These are phyloP conservation scores for Brachyhypopomus gauderio DNA, from an alignment of 2,113 vertebrate genomes.

Conservation along the genomic window DNA sequence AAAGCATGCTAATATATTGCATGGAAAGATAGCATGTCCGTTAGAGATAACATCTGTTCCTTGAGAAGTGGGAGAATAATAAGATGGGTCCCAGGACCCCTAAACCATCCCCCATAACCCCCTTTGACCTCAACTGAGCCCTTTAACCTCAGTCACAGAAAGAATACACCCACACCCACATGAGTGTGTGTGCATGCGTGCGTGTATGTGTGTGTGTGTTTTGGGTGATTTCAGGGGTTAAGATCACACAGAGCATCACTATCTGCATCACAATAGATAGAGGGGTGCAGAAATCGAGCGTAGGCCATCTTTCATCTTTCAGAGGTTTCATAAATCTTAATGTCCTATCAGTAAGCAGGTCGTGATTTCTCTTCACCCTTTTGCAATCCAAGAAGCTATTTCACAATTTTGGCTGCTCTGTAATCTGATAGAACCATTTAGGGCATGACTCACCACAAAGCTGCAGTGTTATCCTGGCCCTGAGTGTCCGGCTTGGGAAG, in stretches of 20 bases:
- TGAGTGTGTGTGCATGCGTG: background rate
- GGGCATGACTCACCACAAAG: conserved; percentile 43
- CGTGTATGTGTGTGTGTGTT: conserved; percentile 37
- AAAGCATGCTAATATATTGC: conserved; percentile 18
- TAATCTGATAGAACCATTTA: conserved; percentile 30
- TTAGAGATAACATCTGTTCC: conserved; percentile 52
- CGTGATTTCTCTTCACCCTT: conserved; percentile 26
- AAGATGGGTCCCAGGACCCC: conserved; percentile 51
- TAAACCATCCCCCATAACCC: conserved; percentile 41
- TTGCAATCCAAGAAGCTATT: conserved; percentile 38
- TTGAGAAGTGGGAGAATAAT: conserved; percentile 43
- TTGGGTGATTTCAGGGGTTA: conserved; percentile 45
- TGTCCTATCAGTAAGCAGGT: conserved; percentile 31
- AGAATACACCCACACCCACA: conserved; percentile 34
- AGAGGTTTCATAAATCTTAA: conserved; percentile 24
- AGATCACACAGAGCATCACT: conserved; percentile 37
- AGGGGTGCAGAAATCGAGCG: conserved; percentile 49
- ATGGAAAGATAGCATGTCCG: conserved; percentile 24
- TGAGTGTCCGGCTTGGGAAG: background rate
- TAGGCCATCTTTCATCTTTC: background rate
- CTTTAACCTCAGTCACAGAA: conserved; percentile 48
- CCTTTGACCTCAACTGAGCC: conserved; percentile 44
- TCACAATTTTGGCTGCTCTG: conserved; percentile 22
- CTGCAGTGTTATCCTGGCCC: background rate
- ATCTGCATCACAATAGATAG: conserved; percentile 57